These are phyloP conservation scores for Meiosimyza platycephala DNA, from an alignment of 2,888 invertebrate genomes.

Conservation along the genomic window DNA sequence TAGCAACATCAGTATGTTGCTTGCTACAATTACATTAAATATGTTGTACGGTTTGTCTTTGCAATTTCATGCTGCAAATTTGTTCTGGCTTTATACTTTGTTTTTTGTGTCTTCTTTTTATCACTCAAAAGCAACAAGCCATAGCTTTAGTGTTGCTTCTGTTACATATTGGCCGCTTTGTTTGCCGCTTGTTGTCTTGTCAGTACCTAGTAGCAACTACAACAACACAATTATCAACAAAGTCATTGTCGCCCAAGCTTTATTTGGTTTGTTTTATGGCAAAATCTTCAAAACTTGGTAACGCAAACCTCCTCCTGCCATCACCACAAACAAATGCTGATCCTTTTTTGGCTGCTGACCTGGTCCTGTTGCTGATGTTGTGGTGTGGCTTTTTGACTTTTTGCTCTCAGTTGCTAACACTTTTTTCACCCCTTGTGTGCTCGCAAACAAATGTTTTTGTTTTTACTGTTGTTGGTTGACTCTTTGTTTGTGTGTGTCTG, in stretches of 20 bases:
- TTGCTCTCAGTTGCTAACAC: not conserved
- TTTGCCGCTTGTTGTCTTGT: not conserved
- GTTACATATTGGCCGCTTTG: not conserved
- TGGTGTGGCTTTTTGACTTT: too few species aligned
- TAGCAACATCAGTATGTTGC: conserved; percentile 12
- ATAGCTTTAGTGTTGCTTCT: conserved; percentile 8
- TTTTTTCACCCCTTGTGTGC: conserved; percentile 1
- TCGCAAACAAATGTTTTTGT: conserved; percentile 27
- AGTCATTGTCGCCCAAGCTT: not conserved
- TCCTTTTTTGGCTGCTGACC: not conserved
- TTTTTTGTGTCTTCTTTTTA: not conserved
- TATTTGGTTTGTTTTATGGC: too few species aligned
- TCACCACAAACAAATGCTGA: too few species aligned
- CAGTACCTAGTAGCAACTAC: not conserved
- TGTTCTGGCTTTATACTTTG: not conserved
- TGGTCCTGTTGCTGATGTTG: not conserved
- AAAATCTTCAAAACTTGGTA: too few species aligned
- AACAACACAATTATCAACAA: not conserved
- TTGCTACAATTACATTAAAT: conserved; percentile 16
- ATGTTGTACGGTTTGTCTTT: conserved; percentile 2
- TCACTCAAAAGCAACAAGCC: conserved; percentile 23
- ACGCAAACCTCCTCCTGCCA: too few species aligned
- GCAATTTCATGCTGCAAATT: not conserved
- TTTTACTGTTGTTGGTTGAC: not conserved
- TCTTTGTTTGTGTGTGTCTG: not conserved